phyloP scores from a whole-genome alignment of 2,888 invertebrate genomes.

The Oligia latruncula region DNA sequence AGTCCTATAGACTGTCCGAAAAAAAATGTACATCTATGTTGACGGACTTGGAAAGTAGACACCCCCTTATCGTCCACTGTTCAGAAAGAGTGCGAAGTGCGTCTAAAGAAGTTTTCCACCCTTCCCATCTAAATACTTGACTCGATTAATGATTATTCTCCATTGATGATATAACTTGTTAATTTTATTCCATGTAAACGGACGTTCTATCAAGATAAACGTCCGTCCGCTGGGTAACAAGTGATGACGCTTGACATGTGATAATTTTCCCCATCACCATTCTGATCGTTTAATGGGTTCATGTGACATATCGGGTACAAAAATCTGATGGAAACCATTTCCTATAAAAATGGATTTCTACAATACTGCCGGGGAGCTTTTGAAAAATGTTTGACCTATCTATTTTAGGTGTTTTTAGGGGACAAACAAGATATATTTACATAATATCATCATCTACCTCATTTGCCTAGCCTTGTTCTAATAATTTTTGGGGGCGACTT shows the following conservation, averaged over 20 bases:
- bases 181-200: slow-evolving; percentile 1
- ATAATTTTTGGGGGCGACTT: neutral
- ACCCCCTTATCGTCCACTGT: neutral
- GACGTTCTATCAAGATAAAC: slow-evolving; percentile 15
- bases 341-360: no score
- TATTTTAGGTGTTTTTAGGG: neutral
- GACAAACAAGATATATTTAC: neutral
- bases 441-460: neutral
- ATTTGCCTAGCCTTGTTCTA: neutral
- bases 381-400: neutral
- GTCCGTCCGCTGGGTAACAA: neutral
- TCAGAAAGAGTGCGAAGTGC: neutral
- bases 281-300: neutral
- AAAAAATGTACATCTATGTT: no score
- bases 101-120: neutral
- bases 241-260: slow-evolving; percentile 20
- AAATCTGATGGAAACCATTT: neutral
- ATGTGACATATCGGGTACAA: neutral
- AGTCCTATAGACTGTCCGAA: no score
- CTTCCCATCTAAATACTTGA: neutral
- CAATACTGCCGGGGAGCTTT: neutral
- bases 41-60: no score
- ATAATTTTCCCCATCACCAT: slow-evolving; percentile 16
- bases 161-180: neutral
- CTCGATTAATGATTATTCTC: neutral